Percentiles rank a stretch among this genome's conserved stretches.
phyloP scores from a whole-genome alignment of 2,797 vertebrate species.

The Phalanger gymnotis region DNA sequence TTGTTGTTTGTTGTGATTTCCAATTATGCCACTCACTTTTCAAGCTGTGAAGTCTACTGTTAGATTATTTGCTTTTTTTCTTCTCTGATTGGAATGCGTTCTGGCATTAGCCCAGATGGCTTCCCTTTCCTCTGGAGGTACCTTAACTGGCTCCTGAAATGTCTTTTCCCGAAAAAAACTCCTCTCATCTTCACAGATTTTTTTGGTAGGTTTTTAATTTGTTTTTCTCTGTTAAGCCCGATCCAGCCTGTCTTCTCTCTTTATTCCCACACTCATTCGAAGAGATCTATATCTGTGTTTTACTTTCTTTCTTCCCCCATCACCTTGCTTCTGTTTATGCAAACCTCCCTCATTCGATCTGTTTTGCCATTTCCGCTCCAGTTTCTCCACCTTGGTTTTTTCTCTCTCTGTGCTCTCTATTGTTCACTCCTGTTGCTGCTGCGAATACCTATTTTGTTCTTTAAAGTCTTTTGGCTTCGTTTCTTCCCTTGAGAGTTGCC shows the following conservation, averaged over 20 bases:
- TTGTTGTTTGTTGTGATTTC: background rate
- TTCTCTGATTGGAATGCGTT: background rate
- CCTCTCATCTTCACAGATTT: background rate
- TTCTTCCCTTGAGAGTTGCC: background rate
- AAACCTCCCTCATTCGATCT: background rate
- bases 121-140: background rate
- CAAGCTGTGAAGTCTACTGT: background rate
- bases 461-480: slow-evolving; percentile 9
- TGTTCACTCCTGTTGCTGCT: background rate
- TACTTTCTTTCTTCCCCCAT: slow-evolving; percentile 4
- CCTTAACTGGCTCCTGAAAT: background rate
- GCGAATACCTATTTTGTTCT: background rate
- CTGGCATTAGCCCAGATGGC: background rate
- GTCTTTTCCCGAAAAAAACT: background rate
- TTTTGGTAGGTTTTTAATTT: background rate
- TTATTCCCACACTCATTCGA: fast-evolving
- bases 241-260: background rate
- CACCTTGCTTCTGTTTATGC: background rate
- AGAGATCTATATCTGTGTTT: fast-evolving
- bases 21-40: background rate
- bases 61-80: background rate
- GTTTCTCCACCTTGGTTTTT: background rate
- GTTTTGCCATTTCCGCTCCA: slow-evolving; percentile 17
- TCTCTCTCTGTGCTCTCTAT: background rate
- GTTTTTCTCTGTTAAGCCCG: background rate